A percentile compares a stretch with the other conserved stretches of the same genome.
These are phyloP conservation scores for Furnarius figulus DNA, from an alignment of 2,113 vertebrate species.

Conservation along the genomic window DNA sequence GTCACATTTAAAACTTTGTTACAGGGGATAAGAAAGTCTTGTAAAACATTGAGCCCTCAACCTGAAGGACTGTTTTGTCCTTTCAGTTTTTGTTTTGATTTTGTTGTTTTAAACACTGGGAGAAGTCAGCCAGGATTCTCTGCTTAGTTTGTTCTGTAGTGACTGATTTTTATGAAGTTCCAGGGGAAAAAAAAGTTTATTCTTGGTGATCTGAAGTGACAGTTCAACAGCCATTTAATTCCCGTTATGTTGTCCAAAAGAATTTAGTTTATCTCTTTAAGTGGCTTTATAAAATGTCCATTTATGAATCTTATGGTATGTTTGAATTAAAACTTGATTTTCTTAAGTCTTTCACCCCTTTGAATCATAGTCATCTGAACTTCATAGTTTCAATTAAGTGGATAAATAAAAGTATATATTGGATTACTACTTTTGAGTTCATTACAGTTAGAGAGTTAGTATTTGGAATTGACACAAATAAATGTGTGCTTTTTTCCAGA, in stretches of 20 bases:
- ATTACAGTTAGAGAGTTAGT: background rate
- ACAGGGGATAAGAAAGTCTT: background rate
- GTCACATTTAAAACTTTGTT: background rate
- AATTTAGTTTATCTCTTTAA: background rate
- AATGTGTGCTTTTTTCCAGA: background rate
- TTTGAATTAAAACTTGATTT: background rate
- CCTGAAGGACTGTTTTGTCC: background rate
- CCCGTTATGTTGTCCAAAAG: background rate
- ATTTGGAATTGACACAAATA: accelerated
- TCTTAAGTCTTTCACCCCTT: background rate
- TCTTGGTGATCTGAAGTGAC: background rate
- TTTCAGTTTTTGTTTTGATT: background rate
- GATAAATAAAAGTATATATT: background rate
- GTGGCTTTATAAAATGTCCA: background rate
- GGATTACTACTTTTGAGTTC: background rate
- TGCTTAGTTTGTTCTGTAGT: background rate
- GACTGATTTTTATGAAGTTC: background rate
- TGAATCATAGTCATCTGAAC: background rate
- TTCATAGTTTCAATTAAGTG: background rate
- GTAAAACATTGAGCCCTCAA: background rate
- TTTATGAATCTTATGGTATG: background rate
- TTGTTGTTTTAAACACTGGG: background rate
- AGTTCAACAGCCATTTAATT: background rate
- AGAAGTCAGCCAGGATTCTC: background rate
- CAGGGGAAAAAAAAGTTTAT: background rate